Evolutionary conservation across 2,888 invertebrate species (phyloP), one percentile per base, ranked within the genome.

Genomic region (Eristalis pertinax): DNA sequence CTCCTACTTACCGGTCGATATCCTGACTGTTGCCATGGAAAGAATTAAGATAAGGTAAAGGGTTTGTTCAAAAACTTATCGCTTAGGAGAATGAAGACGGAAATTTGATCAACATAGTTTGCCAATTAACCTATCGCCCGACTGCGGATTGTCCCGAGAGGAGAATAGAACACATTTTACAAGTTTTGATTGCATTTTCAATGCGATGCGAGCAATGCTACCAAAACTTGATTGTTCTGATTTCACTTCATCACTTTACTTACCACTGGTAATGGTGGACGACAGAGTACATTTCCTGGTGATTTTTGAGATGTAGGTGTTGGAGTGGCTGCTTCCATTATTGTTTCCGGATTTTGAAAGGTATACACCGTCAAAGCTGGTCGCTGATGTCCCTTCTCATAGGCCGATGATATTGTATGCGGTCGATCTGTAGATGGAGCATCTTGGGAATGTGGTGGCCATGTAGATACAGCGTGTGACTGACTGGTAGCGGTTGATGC

Each of bases 321-420:
- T 13, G 87, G 79, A 29, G 88, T 81, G 32, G 88, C 67, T 10
- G 80, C 91, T 89, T 93, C 93, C 84, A 91, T 90, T 79, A 92
- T 93, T 75, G 94, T 94, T 91, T 96, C 95, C 19, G 96, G 96
- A 89, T 96, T 96, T 94, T 97, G 96, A 94, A 97, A 97, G 90
- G 98, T 97, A 93, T 97, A 97, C 41, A 96, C 97, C 88, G 97
- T 97, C 41, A 98, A 94, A 1, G 98, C 96, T 19, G 98, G 96
- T 84, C 98, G 95, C 88, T 96, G 95, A 93, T 97, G 97, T n/a
- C 95, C 95, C 90, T 97, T 96, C 93, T 97, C 97, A 91, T 98
- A 98, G 10, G 96, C 97, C 89, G 98, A 96, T 5, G 98, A 98
- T 91, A 98, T 98, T 64, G 98, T 98, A 92, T 98, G 98, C 0